Conservation (phyloP, 2,113 vertebrate genomes). For the Raja brachyura region DNA sequence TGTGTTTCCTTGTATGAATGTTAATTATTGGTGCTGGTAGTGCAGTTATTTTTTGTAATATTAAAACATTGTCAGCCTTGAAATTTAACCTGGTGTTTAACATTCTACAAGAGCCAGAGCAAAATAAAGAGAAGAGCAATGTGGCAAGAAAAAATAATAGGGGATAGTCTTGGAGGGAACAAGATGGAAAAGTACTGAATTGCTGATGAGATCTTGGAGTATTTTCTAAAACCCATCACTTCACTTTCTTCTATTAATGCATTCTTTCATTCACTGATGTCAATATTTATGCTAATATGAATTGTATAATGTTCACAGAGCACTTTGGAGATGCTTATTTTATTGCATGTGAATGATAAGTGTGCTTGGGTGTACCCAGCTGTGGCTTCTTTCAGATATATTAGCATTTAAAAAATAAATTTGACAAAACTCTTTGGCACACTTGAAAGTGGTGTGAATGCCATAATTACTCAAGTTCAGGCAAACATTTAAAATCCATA, state of each 20-base stretch:
- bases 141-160: background rate
- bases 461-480: background rate
- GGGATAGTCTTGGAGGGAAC: background rate
- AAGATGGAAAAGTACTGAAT: background rate
- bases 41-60: background rate
- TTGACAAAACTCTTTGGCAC: conserved; percentile 3
- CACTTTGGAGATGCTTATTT: conserved; percentile 26
- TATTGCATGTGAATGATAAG: conserved; percentile 34
- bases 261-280: conserved; percentile 3
- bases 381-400: conserved; percentile 9
- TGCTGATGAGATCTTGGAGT: background rate
- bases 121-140: background rate
- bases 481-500: background rate
- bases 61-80: background rate
- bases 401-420: conserved; percentile 25
- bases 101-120: background rate
- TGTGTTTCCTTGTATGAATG: background rate
- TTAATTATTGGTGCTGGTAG: background rate
- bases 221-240: conserved; percentile 20
- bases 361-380: conserved; percentile 19
- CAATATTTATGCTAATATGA: conserved; percentile 34
- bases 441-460: conserved; percentile 7
- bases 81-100: background rate
- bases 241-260: background rate
- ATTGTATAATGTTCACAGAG: conserved; percentile 27